phyloP scores from a whole-genome alignment of 2,888 invertebrate genomes.

The Microctonus hyperodae region DNA sequence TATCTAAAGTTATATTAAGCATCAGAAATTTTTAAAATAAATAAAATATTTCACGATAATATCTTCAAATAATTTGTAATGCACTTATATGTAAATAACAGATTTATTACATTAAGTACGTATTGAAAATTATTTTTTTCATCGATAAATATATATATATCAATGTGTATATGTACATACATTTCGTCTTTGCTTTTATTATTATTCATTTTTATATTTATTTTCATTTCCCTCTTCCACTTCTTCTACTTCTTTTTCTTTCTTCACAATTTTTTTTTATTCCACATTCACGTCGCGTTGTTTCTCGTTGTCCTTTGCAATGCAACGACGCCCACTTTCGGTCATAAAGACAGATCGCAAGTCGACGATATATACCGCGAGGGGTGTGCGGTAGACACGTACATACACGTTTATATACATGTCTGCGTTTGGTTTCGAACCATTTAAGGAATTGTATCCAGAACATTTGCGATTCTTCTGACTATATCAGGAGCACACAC shows the following conservation, averaged over 20 bases:
- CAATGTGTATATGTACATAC: too few species aligned
- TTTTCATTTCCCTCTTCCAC: background rate
- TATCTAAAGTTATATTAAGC: background rate
- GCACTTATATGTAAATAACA: background rate
- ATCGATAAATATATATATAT: too few species aligned
- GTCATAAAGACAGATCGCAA: constrained; percentile 56
- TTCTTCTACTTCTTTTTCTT: background rate
- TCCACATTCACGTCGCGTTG: constrained; percentile 26
- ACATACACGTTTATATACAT: background rate
- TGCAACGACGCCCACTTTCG: constrained; percentile 54
- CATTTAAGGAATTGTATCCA: constrained; percentile 28
- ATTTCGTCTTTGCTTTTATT: background rate
- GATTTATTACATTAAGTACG: background rate
- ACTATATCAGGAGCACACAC: background rate
- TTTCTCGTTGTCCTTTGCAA: constrained; percentile 29
- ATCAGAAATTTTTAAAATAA: constrained; percentile 16
- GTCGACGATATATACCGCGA: constrained; percentile 48
- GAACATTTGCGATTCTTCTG: constrained; percentile 42
- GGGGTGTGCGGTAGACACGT: constrained; percentile 22
- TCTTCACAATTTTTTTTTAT: constrained; percentile 15
- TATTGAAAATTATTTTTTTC: constrained; percentile 17
- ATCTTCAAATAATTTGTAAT: constrained; percentile 17
- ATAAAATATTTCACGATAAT: constrained; percentile 17
- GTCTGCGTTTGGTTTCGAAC: constrained; percentile 9
- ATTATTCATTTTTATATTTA: background rate